These are phyloP conservation scores for Diploscapter pachys DNA, from an alignment of 1,140 invertebrate genomes.

Conservation along the genomic window DNA sequence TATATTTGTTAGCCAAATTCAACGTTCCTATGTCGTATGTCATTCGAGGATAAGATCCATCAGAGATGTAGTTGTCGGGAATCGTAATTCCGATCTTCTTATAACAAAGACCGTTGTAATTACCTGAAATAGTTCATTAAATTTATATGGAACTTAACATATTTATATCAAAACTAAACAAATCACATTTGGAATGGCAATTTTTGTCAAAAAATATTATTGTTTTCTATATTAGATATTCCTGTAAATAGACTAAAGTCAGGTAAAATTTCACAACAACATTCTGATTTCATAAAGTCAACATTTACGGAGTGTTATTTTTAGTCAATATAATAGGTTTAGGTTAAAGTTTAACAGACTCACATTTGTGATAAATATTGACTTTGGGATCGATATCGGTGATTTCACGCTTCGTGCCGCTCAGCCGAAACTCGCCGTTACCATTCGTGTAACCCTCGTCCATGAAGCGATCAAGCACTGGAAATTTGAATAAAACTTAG, in stretches of 20 bases:
- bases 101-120: slow-evolving; percentile 41
- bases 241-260: no score
- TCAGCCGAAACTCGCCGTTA: slow-evolving; percentile 49
- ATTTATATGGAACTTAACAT: no score
- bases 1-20: slow-evolving; percentile 46
- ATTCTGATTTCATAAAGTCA: no score
- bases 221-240: no score
- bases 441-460: slow-evolving; percentile 46
- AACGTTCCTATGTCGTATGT: slow-evolving; percentile 49
- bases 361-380: slow-evolving; percentile 52
- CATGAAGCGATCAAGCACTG: slow-evolving; percentile 49
- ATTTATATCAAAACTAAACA: no score
- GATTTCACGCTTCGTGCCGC: slow-evolving; percentile 53
- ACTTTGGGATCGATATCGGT: slow-evolving; percentile 53
- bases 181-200: no score
- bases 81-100: slow-evolving; percentile 47
- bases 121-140: slow-evolving; percentile 32
- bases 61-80: slow-evolving; percentile 47
- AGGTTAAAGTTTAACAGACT: no score
- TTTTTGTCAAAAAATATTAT: no score
- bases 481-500: slow-evolving; percentile 1
- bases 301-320: no score
- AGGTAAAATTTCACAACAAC: no score
- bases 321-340: no score
- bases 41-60: slow-evolving; percentile 38